Base-by-base conservation (phyloP, 2,888 invertebrate genomes). In the Nysson spinosus region DNA sequence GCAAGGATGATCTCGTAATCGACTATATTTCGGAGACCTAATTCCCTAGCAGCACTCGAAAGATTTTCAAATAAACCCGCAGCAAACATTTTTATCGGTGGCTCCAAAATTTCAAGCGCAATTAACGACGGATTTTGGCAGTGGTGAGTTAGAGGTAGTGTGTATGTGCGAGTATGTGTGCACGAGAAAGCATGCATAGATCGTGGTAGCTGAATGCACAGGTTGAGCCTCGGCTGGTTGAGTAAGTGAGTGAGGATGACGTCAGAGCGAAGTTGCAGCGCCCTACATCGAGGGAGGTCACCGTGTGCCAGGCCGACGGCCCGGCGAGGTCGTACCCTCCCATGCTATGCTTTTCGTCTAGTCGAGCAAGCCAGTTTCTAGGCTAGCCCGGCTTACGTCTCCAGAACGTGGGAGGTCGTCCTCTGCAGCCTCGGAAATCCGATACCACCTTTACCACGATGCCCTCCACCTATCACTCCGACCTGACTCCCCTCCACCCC, bases 271-370 rank as follows among this genome's bases (percentile, higher is more conserved):
- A 79, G 85, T 85, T 85, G 84, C 85, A 85, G 85, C 84, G 86
- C 85, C 87, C 87, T 85, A 87, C 85, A 87, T 87, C 78, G 86
- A 78, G 85, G 85, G 87, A 87, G 87, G 87, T 87, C 87, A 87
- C 83, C 82, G 83, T 83, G 82, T 80, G 80, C 84, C 85, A 78
- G 85, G 87, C 86, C 86, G 86, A 86, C 83, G 87, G 84, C 86
- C 87, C 83, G 80, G 68, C 87, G 87, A 87, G 87, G 87, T 86
- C 87, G 83, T 83, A 85, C 85, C 84, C 86, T 85, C 77, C 70
- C 67, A 65, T 50, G 52, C 55, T 75, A 70, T 74, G 78, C 78
- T 80, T 81, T 82, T 82, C 80, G 82, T 82, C 82, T 83, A 83
- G 82, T 73, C 75, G 77, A n/a, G n/a, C n/a, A n/a, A n/a, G n/a